Base-by-base conservation (phyloP, 2,113 vertebrate species). In the Psilopogon haemacephalus region DNA sequence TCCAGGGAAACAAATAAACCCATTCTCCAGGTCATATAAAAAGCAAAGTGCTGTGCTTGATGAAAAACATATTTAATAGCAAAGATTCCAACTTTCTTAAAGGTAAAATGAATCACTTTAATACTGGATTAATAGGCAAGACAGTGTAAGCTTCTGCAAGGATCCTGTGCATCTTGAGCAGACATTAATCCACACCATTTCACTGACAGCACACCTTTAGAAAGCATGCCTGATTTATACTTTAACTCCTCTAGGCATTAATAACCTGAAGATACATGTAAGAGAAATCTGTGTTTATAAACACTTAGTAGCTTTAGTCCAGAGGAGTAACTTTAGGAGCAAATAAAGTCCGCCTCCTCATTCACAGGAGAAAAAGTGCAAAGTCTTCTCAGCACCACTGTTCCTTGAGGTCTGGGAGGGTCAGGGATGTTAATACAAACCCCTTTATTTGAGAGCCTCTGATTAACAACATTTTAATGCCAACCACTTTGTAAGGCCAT, bases 231-330 rank as follows among this genome's bases (percentile, higher is more conserved):
- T 88, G 71, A 91, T 91, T 84, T 89, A 42, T 52, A 93, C 63
- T 35, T 63, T 56, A 60, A 58, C 12, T 85, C n/a, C 38, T 56
- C 52, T 0, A 0, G 65, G 32, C 30, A 70, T 80, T 89, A 91
- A 90, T 74, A 52, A 95, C 55, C 40, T 55, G 42, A 79, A 96
- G 84, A 83, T 87, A 89, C 21, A 71, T 23, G 64, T 68, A 62
- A 87, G 92, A 91, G 56, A 76, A 83, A 77, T 77, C 33, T 28
- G 30, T 30, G 46, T 74, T 89, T 70, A 52, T 73, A 83, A 70
- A 91, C 37, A 88, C 5, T 74, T n/a, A n/a, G n/a, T n/a, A n/a
- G n/a, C n/a, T n/a, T n/a, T n/a, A n/a, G n/a, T n/a, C n/a, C 28
- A 33, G 32, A 21, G 9, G 19, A 87, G 77, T 63, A 92, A 86